phyloP scores from a whole-genome alignment of 2,888 invertebrate species.

The Rhamphomyia laevipes region DNA sequence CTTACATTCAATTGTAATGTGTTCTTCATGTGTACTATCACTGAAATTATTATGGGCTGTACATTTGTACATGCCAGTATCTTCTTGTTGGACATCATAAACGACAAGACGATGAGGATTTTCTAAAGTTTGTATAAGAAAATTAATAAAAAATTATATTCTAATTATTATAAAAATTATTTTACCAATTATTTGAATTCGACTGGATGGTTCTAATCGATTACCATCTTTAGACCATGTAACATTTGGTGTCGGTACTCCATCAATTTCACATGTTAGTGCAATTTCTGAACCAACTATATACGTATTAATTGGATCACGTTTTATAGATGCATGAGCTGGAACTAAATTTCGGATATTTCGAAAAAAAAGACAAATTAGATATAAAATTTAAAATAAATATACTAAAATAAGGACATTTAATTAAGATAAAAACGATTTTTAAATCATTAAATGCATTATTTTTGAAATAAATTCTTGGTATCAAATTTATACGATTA shows the following conservation, averaged over 20 bases:
- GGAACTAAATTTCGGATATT: conserved; percentile 41
- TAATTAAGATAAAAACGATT: no score
- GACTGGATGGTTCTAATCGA: conserved; percentile 42
- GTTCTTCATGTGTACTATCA: conserved; percentile 49
- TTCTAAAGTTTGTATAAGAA: conserved; percentile 28
- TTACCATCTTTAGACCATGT: conserved; percentile 70
- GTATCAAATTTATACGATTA: no score
- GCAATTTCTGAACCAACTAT: conserved; percentile 55
- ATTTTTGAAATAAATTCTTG: no score
- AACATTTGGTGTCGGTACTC: conserved; percentile 63
- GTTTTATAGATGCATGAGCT: conserved; percentile 51
- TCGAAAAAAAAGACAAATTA: not conserved
- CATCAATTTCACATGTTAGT: conserved; percentile 63
- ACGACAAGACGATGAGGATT: conserved; percentile 62
- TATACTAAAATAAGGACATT: no score
- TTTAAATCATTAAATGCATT: no score
- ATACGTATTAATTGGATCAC: conserved; percentile 39
- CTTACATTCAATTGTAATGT: conserved; percentile 66
- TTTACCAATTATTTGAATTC: conserved; percentile 54
- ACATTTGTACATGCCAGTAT: conserved; percentile 75
- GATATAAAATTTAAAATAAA: not conserved
- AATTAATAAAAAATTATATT: not conserved
- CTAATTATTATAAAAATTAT: not conserved
- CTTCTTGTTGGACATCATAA: conserved; percentile 46
- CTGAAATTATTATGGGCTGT: conserved; percentile 67